Evolutionary conservation across 2,797 vertebrate genomes (phyloP).

Genomic region (Crocidura indochinensis): DNA sequence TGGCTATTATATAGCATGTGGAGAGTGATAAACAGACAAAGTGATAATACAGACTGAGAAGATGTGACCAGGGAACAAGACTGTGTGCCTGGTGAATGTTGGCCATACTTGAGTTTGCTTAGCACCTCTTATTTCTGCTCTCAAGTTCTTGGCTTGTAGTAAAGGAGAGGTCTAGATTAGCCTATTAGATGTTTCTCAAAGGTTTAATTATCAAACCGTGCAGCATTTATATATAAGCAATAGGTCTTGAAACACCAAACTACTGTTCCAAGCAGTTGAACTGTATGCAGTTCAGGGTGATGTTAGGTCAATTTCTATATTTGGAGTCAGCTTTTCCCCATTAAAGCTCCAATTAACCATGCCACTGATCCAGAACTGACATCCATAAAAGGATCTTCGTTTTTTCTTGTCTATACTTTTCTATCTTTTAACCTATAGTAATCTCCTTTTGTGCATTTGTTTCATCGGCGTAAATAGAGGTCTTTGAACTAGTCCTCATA

Average conservation of each 20-base stretch:
- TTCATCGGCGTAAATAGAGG: background rate
- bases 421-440: background rate
- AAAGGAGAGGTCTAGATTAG: background rate
- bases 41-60: no score
- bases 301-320: background rate
- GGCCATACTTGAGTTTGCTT: background rate
- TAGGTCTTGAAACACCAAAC: background rate
- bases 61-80: no score
- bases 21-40: no score
- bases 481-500: no score
- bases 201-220: background rate
- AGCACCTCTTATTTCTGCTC: background rate
- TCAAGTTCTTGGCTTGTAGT: background rate
- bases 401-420: background rate
- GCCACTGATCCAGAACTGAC: background rate
- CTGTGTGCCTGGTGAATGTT: background rate
- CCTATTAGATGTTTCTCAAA: background rate
- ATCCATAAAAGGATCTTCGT: background rate
- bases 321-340: background rate
- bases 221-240: background rate
- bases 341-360: background rate
- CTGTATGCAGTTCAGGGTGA: fast-evolving
- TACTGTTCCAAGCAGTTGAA: background rate
- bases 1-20: background rate
- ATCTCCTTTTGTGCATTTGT: background rate